Base-by-base conservation (phyloP, 1,140 invertebrate species). In the Armadillidium nasatum region DNA sequence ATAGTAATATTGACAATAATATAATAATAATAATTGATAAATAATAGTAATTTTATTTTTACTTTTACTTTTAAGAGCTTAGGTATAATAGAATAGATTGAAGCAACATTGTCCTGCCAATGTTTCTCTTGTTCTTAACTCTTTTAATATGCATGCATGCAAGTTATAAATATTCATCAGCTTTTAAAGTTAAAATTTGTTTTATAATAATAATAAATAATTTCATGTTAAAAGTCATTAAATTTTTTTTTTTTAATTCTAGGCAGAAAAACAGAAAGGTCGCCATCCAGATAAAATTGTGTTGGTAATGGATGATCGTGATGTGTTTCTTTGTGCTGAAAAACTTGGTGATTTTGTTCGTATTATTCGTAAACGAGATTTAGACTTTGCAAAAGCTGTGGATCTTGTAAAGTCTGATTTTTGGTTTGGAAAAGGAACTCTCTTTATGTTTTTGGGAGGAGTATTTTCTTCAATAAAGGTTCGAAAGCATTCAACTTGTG, bases 351-450 rank as follows among this genome's bases (percentile, higher is more conserved):
- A 7, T n/a, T n/a, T n/a, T 60, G 50, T 60, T 15, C 11, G 19
- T 15, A 7, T 60, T 13, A 13, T 60, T 2, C 11, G 50, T 4
- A 60, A 19, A 60, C 11, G 19, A 60, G 50, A 60, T 15, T 15
- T 60, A 19, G 19, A 60, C 50, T 60, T 60, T 7, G 50, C 50
- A n/a, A 13, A 3, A 15, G 11, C 50, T 15, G 50, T 15, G 50
- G 11, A 60, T 60, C 19, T 60, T 15, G 19, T 15, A 19, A 60
- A 19, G 11, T 13, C 11, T 60, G 19, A 60, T 60, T 60, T 13
- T n/a, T n/a, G n/a, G 50, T 60, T 60, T 60, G 50, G 50, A 19
- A 60, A 60, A 19, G 50, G 50, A 60, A 60, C 50, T 15, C 50
- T 60, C 19, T 60, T 15, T 60, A 60, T 60, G 7, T 60, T 60